These are phyloP conservation scores for Agriopis leucophaearia DNA, from an alignment of 2,888 invertebrate genomes.

Conservation along the genomic window DNA sequence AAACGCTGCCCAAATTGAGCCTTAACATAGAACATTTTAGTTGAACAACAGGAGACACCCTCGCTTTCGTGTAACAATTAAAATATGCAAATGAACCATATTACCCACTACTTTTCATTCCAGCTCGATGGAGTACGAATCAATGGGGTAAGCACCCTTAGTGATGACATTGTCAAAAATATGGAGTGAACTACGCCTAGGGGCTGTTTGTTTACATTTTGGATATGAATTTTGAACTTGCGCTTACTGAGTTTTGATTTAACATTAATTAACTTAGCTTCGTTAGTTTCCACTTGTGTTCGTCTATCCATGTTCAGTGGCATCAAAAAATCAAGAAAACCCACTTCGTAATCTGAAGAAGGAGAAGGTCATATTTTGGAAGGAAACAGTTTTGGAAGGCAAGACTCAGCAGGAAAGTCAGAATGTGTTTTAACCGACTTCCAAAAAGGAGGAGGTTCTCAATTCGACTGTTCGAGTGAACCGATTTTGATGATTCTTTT, in stretches of 20 bases:
- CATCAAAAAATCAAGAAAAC: no score
- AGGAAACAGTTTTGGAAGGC: no score
- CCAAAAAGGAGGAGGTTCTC: no score
- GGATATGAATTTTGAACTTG: neutral
- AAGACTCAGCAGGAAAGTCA: no score
- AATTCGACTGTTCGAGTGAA: no score
- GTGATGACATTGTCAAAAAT: constrained; percentile 67
- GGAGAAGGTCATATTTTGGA: no score
- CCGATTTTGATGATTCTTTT: no score
- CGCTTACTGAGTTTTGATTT: neutral
- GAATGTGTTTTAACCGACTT: no score
- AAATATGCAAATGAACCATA: constrained; percentile 84
- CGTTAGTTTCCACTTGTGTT: no score
- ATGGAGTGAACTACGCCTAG: constrained; percentile 45
- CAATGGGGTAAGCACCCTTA: constrained; percentile 62
- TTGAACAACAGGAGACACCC: constrained; percentile 52
- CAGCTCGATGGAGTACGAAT: constrained; percentile 70
- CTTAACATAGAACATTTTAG: constrained; percentile 17
- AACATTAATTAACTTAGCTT: neutral
- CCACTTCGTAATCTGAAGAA: no score
- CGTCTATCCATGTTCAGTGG: no score
- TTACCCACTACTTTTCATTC: constrained; percentile 84
- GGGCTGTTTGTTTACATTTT: constrained; percentile 38
- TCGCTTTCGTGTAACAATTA: constrained; percentile 76
- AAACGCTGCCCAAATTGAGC: no score